Evolutionary conservation across 2,113 vertebrate species (phyloP).

Genomic region (Sitta europaea): DNA sequence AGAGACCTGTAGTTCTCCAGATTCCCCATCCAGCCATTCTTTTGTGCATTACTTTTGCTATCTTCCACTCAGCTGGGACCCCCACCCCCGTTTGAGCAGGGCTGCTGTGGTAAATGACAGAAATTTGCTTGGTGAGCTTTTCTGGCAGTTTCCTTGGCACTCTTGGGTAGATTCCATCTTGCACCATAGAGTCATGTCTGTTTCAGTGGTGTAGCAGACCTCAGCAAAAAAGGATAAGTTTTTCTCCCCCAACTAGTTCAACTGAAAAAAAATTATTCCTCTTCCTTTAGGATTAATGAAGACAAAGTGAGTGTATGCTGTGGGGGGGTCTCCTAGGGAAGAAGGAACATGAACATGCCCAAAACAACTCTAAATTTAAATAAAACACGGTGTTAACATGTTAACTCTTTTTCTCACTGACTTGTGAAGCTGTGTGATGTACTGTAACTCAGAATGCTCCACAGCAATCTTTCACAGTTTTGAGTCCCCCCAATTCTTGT

Average conservation of each 20-base stretch:
- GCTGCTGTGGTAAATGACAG: too few species aligned
- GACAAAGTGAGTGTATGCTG: not conserved
- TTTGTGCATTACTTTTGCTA: not conserved
- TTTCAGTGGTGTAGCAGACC: not conserved
- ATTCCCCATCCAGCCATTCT: not conserved
- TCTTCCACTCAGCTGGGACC: not conserved
- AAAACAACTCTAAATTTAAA: not conserved
- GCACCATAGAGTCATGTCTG: too few species aligned
- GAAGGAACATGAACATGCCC: not conserved
- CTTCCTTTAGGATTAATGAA: not conserved
- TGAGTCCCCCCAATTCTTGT: not conserved
- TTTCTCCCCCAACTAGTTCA: rapidly evolving
- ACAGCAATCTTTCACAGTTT: not conserved
- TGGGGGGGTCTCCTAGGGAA: not conserved
- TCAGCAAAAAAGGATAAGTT: rapidly evolving
- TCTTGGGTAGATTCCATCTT: not conserved
- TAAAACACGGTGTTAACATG: not conserved
- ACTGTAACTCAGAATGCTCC: not conserved
- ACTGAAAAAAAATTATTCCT: not conserved
- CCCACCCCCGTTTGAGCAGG: rapidly evolving
- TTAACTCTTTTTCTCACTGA: not conserved
- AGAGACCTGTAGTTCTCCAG: not conserved
- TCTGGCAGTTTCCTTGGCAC: not conserved
- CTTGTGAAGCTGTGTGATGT: not conserved
- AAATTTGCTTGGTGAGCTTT: not conserved